Percentiles rank a stretch among this genome's conserved stretches.
Conservation (phyloP, 2,888 invertebrate species). For the Tiliacea aurago region DNA sequence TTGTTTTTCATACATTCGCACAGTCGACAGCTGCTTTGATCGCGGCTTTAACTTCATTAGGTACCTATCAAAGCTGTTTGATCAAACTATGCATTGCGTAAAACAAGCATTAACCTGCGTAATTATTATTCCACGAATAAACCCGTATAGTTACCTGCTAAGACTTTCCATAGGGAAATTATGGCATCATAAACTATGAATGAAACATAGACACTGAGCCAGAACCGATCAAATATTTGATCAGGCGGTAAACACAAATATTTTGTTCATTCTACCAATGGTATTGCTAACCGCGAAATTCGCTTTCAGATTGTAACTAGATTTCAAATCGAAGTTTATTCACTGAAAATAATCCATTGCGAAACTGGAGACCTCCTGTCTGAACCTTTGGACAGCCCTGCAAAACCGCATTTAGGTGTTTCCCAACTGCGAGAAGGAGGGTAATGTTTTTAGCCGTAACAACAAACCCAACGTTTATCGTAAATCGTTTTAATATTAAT, state of each 20-base stretch:
- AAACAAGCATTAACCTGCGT: too few species aligned
- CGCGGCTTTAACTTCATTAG: neutral
- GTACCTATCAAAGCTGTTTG: neutral
- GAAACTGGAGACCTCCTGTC: too few species aligned
- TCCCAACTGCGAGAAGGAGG: too few species aligned
- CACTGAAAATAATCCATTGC: neutral
- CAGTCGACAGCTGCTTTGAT: neutral
- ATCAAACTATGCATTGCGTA: neutral
- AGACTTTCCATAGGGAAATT: neutral
- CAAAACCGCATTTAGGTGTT: neutral
- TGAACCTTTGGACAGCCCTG: too few species aligned
- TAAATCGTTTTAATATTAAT: too few species aligned
- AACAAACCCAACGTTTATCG: neutral
- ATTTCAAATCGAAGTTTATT: conserved; percentile 9
- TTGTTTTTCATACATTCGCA: neutral
- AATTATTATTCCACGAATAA: conserved; percentile 1
- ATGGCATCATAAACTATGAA: conserved; percentile 34
- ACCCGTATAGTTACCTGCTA: neutral
- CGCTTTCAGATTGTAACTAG: neutral
- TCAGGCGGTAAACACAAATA: conserved; percentile 36
- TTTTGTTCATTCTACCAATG: conserved; percentile 22
- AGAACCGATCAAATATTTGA: conserved; percentile 45
- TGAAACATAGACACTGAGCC: conserved; percentile 12
- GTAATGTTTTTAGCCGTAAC: neutral
- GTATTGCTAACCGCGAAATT: conserved; percentile 2